phyloP scores from a whole-genome alignment of 1,140 invertebrate genomes.

The Hypsibius dujardini region DNA sequence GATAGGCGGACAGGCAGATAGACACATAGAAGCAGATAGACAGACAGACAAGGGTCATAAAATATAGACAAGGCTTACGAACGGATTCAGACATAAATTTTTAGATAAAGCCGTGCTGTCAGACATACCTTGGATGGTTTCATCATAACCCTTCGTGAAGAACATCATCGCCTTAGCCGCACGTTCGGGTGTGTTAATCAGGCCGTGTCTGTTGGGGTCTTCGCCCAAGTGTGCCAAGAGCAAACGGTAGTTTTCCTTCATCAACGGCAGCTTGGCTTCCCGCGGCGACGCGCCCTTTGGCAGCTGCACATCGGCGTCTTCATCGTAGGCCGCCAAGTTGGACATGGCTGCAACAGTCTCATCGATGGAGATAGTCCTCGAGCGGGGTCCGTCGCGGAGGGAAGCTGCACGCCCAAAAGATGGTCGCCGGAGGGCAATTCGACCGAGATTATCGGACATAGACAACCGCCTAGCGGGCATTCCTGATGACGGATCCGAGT shows the following conservation, averaged over 20 bases:
- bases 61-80: too few species aligned
- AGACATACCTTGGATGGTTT: slow-evolving; percentile 84
- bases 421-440: too few species aligned
- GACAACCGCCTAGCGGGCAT: too few species aligned
- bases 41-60: too few species aligned
- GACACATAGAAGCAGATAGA: too few species aligned
- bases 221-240: slow-evolving; percentile 67
- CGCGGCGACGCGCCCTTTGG: background rate
- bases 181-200: slow-evolving; percentile 86
- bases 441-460: too few species aligned
- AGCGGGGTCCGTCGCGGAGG: too few species aligned
- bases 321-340: slow-evolving; percentile 15
- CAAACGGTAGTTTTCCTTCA: slow-evolving; percentile 43
- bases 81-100: too few species aligned
- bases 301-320: slow-evolving; percentile 13
- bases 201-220: slow-evolving; percentile 72
- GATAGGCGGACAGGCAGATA: too few species aligned
- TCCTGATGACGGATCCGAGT: too few species aligned
- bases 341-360: slow-evolving; percentile 11
- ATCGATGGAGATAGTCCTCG: background rate
- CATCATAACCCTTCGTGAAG: slow-evolving; percentile 99
- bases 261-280: slow-evolving; percentile 10
- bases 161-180: slow-evolving; percentile 97
- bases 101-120: too few species aligned
- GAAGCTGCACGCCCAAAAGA: too few species aligned